Percentiles rank a stretch among this genome's conserved stretches.
Conservation (phyloP, 2,797 vertebrate species). For the Paedocypris micromegethes region DNA sequence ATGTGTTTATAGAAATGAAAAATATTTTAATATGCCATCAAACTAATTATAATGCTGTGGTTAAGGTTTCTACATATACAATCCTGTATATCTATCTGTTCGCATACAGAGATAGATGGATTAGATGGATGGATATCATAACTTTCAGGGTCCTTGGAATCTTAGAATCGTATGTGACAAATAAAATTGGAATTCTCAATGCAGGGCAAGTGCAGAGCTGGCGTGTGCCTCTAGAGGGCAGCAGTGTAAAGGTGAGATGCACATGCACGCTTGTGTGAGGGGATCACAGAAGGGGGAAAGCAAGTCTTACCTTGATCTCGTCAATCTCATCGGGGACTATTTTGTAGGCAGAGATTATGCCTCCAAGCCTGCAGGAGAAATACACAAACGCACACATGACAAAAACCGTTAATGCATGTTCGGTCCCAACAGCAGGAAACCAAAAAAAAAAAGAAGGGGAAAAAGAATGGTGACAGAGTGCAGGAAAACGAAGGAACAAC, state of each 20-base stretch:
- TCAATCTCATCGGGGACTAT: conserved; percentile 97
- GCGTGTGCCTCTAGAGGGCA: conserved; percentile 16
- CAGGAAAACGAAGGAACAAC: conserved; percentile 19
- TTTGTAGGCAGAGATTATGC: conserved; percentile 94
- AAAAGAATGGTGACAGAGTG: conserved; percentile 18
- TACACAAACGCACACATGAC: conserved; percentile 38
- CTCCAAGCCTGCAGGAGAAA: conserved; percentile 85
- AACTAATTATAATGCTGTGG: too few relatives aligned
- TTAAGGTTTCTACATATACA: too few relatives aligned
- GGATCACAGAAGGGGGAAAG: neutral
- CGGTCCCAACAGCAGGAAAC: conserved; percentile 23
- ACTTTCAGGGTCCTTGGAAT: too few relatives aligned
- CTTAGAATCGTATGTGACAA: too few relatives aligned
- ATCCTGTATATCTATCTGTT: too few relatives aligned
- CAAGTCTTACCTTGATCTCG: conserved; percentile 88
- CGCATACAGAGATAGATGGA: too few relatives aligned
- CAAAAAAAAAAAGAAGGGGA: neutral
- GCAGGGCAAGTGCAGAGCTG: neutral
- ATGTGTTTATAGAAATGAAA: too few relatives aligned
- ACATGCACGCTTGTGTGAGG: conserved; percentile 1
- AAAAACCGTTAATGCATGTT: conserved; percentile 24
- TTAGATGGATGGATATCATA: too few relatives aligned
- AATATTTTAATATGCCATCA: too few relatives aligned
- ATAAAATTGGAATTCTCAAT: too few relatives aligned
- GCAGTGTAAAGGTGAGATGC: conserved; percentile 9